phyloP scores from a whole-genome alignment of 1,140 invertebrate species.

The Ridgeia piscesae region DNA sequence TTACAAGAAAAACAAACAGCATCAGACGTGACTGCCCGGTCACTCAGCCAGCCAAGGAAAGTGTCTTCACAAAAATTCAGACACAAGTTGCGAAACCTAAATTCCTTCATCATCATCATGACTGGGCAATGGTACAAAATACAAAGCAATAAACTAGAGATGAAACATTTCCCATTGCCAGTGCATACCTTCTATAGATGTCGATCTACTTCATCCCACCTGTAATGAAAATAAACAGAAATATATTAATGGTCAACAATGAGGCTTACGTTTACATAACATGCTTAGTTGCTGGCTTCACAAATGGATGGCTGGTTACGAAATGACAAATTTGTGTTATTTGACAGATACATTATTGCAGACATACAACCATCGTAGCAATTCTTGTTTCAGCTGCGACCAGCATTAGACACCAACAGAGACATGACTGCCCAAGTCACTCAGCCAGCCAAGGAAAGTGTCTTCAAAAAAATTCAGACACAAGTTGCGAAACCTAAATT shows the following conservation, averaged over 20 bases:
- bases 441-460: constrained; percentile 3
- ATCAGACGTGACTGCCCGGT: background rate
- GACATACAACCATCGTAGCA: background rate
- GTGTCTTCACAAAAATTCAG: background rate
- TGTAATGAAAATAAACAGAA: background rate
- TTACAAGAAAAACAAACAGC: background rate
- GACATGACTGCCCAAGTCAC: background rate
- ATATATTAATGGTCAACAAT: background rate
- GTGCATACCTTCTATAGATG: no score
- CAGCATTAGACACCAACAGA: background rate
- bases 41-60: background rate
- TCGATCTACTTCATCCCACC: background rate
- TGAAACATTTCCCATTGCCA: no score
- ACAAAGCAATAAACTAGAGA: background rate
- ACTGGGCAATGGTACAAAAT: background rate
- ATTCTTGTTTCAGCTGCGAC: background rate
- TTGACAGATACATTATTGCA: background rate
- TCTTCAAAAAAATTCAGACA: background rate
- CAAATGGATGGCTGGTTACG: no score
- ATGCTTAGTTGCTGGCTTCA: no score
- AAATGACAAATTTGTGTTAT: background rate
- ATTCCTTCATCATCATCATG: background rate
- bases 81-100: background rate
- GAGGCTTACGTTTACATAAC: no score
- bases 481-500: background rate